phyloP scores from a whole-genome alignment of 2,888 invertebrate species.

The Lamproptera curius region DNA sequence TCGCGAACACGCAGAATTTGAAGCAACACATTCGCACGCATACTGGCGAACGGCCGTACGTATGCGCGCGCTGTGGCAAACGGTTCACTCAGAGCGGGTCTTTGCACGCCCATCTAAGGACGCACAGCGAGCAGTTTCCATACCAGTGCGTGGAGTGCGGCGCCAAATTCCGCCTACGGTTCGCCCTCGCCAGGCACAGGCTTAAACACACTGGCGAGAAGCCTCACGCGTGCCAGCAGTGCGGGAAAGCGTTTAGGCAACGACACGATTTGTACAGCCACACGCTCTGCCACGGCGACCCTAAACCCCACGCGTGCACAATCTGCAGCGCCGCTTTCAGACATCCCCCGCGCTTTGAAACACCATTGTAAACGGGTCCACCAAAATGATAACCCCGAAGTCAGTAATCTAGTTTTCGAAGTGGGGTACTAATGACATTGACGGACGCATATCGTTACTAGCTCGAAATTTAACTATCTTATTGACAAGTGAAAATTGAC shows the following conservation, averaged over 20 bases:
- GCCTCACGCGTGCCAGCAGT: slow-evolving; percentile 77
- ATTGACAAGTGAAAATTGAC: no score
- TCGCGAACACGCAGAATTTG: slow-evolving; percentile 79
- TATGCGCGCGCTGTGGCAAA: slow-evolving; percentile 79
- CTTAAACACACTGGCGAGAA: slow-evolving; percentile 81
- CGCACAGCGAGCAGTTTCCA: slow-evolving; percentile 76
- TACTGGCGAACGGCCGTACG: slow-evolving; percentile 78
- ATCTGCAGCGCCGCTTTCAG: slow-evolving; percentile 77
- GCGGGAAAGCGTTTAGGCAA: slow-evolving; percentile 77
- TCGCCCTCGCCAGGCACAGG: slow-evolving; percentile 75
- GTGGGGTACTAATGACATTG: slow-evolving; percentile 10
- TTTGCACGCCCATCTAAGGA: slow-evolving; percentile 79
- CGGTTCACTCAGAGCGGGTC: slow-evolving; percentile 82
- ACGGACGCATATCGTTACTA: neutral
- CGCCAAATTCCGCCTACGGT: slow-evolving; percentile 78
- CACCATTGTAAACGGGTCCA: slow-evolving; percentile 59
- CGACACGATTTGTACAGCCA: slow-evolving; percentile 79
- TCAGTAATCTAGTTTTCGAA: slow-evolving; percentile 17
- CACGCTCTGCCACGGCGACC: slow-evolving; percentile 67
- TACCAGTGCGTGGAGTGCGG: slow-evolving; percentile 79
- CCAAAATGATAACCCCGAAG: slow-evolving; percentile 31
- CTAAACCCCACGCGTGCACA: slow-evolving; percentile 75
- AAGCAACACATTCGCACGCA: slow-evolving; percentile 79
- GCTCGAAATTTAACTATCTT: no score
- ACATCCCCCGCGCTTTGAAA: slow-evolving; percentile 63